These are phyloP conservation scores for Myiotriccus ornatus DNA, from an alignment of 2,797 vertebrate species.

Conservation along the genomic window DNA sequence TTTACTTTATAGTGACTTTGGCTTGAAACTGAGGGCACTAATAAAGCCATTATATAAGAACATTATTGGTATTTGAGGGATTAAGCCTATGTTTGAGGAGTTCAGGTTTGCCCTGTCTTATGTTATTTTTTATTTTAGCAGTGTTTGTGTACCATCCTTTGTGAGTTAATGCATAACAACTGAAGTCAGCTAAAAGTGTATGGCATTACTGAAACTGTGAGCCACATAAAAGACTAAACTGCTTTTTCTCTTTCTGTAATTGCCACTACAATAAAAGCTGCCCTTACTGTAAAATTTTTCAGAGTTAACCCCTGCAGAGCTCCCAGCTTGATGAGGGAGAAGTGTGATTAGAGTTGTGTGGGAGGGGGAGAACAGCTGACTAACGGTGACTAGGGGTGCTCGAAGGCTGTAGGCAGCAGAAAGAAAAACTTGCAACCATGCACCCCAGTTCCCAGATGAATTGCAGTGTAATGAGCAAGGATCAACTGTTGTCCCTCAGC, in stretches of 20 bases:
- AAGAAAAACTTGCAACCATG: background rate
- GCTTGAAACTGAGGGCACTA: background rate
- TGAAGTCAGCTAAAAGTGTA: background rate
- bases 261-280: conserved; percentile 45
- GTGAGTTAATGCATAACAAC: conserved; percentile 9
- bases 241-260: conserved; percentile 55
- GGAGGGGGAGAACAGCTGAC: background rate
- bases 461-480: background rate
- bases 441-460: background rate
- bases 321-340: conserved; percentile 10
- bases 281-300: conserved; percentile 36
- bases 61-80: conserved; percentile 1
- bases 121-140: conserved; percentile 11
- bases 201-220: conserved; percentile 48
- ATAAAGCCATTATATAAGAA: background rate
- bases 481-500: background rate
- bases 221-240: conserved; percentile 48
- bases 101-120: background rate
- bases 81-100: background rate
- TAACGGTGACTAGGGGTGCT: background rate
- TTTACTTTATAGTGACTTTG: background rate
- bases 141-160: conserved; percentile 21
- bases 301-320: conserved; percentile 38
- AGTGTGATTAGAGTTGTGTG: conserved; percentile 10
- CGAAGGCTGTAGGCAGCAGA: background rate